Evolutionary conservation across 1,140 invertebrate genomes (phyloP), one percentile per base, ranked within the genome.

Genomic region (Hypothenemus hampei): DNA sequence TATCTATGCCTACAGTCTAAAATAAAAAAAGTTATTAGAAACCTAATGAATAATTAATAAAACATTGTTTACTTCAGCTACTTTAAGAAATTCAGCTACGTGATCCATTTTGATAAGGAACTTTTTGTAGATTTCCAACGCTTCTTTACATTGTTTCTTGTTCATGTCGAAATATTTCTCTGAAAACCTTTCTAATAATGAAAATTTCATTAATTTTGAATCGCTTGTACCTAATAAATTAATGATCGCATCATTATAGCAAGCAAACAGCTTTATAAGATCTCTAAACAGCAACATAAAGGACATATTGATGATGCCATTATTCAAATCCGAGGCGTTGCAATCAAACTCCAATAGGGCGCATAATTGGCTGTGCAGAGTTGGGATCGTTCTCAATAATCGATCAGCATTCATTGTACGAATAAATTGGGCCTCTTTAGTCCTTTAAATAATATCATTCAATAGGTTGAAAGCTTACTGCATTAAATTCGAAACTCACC

Each of bases 131-230:
- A 97, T 84, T 72, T 99, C 97, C 67, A 99, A 80, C 58, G 93
- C 96, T 72, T 99, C 96, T 69, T 93, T 83, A 68, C 92, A 96
- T 68, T 91, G 89, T 72, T 99, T 99, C 73, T 98, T 99, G 75
- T 99, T 98, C 95, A 99, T 98, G 73, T 98, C 94, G 77, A 99
- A 99, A 78, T 95, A 99, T 77, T 99, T 97, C 75, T 96, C 93
- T 84, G 70, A 45, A 62, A 60, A 16, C 8, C 8, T 16, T 21
- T 21, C 18, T 3, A 37, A 13, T 15, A 37, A 37, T 16, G 3
- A 37, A 37, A 2, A n/a, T 11, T 13, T 37, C 15, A 31, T 18
- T n/a, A n/a, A n/a, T n/a, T n/a, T n/a, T n/a, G n/a, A 8, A 41
- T 41, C 13, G 11, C 6, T 60, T 61, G 71, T 72, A 87, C 86